Percentiles rank a stretch among this genome's conserved stretches.
These are phyloP conservation scores for Villa cingulata DNA, from an alignment of 2,888 invertebrate genomes.

Conservation along the genomic window DNA sequence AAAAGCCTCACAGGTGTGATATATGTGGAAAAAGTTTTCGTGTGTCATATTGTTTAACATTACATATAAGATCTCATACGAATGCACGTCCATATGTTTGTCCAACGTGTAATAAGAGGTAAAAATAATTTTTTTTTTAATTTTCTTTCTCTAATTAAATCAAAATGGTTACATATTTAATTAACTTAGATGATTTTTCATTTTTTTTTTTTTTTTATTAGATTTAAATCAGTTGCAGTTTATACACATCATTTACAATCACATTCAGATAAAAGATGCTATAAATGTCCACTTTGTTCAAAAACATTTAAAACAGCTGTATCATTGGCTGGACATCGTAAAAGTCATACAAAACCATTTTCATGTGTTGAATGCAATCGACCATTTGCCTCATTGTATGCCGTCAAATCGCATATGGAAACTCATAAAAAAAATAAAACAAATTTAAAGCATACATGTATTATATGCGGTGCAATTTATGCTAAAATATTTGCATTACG, in stretches of 20 bases:
- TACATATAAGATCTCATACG: conserved; percentile 69
- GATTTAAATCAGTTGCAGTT: conserved; percentile 67
- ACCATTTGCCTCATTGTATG: conserved; percentile 64
- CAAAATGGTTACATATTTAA: not conserved
- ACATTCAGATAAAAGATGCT: conserved; percentile 61
- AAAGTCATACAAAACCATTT: conserved; percentile 69
- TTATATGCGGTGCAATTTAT: conserved; percentile 61
- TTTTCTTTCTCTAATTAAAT: too few species aligned
- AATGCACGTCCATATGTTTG: conserved; percentile 65
- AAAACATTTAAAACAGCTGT: conserved; percentile 71
- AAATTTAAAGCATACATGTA: conserved; percentile 54
- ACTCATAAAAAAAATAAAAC: conserved; percentile 52
- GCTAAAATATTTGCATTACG: conserved; percentile 60
- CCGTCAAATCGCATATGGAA: conserved; percentile 61
- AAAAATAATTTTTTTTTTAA: conserved; percentile 1
- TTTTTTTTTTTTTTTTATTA: conserved; percentile 18
- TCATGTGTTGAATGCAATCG: conserved; percentile 62
- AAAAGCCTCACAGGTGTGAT: conserved; percentile 65
- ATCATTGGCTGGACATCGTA: conserved; percentile 65
- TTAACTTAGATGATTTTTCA: not conserved
- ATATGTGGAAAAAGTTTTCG: conserved; percentile 70
- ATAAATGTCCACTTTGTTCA: conserved; percentile 61
- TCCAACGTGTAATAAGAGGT: conserved; percentile 51
- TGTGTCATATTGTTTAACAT: conserved; percentile 63
- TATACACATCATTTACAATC: conserved; percentile 64